phyloP scores from a whole-genome alignment of 2,113 vertebrate genomes.

The Strix uralensis region DNA sequence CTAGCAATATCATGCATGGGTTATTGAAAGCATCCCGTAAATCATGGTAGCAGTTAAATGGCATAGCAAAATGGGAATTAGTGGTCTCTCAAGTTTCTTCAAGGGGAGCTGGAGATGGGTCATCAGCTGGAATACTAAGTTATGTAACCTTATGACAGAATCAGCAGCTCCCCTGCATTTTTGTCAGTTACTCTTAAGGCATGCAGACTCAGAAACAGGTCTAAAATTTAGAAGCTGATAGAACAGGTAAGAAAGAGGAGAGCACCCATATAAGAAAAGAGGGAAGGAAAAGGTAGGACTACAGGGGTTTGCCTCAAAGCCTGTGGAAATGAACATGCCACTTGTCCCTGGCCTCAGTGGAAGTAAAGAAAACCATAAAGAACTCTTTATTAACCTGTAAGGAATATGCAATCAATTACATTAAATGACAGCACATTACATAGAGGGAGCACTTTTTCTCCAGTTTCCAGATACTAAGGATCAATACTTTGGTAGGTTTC shows the following conservation, averaged over 20 bases:
- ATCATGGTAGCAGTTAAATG: neutral
- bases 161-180: neutral
- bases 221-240: neutral
- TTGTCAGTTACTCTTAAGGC: neutral
- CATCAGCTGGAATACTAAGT: neutral
- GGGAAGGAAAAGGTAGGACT: neutral
- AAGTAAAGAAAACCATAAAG: neutral
- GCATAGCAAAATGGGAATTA: neutral
- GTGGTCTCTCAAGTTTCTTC: neutral
- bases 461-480: neutral
- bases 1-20: neutral
- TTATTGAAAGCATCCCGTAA: slow-evolving; percentile 1
- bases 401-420: neutral
- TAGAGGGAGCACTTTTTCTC: neutral
- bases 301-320: neutral
- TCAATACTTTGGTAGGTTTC: neutral
- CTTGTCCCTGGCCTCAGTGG: neutral
- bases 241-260: neutral
- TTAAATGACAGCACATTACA: neutral
- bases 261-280: neutral
- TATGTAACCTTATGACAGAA: neutral
- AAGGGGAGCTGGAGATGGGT: neutral
- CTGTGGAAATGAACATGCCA: neutral
- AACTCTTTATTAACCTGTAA: neutral
- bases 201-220: neutral